Evolutionary conservation across 1,140 invertebrate species (phyloP).

Genomic region (Pararge aegeria): DNA sequence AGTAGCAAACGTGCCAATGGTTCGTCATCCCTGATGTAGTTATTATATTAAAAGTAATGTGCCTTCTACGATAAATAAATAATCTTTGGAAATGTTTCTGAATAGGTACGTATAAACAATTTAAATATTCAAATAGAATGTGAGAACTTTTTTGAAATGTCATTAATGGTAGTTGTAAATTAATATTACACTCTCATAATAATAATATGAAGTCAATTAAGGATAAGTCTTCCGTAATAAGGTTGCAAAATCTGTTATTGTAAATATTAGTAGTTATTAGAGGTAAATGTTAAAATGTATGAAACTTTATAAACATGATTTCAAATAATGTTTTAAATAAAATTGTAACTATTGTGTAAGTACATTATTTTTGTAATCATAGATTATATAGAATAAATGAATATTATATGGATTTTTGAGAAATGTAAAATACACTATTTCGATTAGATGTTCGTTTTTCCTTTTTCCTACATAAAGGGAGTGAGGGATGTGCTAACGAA

Average conservation of each 20-base stretch:
- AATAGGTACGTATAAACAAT: too few relatives aligned
- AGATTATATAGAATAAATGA: conserved; percentile 38
- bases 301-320: conserved; percentile 16
- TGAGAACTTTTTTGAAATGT: too few relatives aligned
- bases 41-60: too few relatives aligned
- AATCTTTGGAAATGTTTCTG: background rate
- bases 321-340: conserved; percentile 10
- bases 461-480: background rate
- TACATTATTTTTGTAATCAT: conserved; percentile 71
- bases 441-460: conserved; percentile 34
- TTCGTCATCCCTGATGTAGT: too few relatives aligned
- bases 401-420: conserved; percentile 53
- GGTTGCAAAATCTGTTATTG: conserved; percentile 37
- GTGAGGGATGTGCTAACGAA: too few relatives aligned
- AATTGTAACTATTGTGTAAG: conserved; percentile 42
- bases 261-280: conserved; percentile 52
- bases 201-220: conserved; percentile 30
- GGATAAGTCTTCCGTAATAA: conserved; percentile 51
- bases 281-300: conserved; percentile 32
- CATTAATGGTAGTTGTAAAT: conserved; percentile 31
- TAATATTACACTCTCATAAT: conserved; percentile 19
- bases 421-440: conserved; percentile 68
- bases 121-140: too few relatives aligned
- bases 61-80: background rate
- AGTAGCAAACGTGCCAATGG: too few relatives aligned